Evolutionary conservation across 2,888 invertebrate species (phyloP).

Genomic region (Catocala sponsa): DNA sequence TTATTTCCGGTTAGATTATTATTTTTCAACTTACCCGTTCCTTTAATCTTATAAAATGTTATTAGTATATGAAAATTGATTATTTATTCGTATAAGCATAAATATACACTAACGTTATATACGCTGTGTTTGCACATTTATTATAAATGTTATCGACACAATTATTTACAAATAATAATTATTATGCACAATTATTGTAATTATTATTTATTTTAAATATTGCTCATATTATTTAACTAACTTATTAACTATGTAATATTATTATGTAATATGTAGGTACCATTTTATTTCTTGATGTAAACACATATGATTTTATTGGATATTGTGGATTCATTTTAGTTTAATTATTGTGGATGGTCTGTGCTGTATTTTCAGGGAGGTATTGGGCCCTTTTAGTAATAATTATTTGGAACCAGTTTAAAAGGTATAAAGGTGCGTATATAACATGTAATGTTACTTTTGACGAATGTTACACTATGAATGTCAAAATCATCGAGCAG

Average conservation of each 20-base stretch:
- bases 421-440: too few relatives aligned
- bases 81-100: too few relatives aligned
- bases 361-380: not conserved
- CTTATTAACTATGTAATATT: not conserved
- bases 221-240: constrained; percentile 32
- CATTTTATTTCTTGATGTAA: not conserved
- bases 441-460: too few relatives aligned
- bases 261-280: too few relatives aligned
- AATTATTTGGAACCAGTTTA: too few relatives aligned
- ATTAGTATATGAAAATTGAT: too few relatives aligned
- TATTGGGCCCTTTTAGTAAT: not conserved
- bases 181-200: constrained; percentile 37
- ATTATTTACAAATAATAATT: constrained; percentile 28
- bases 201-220: constrained; percentile 19
- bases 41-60: too few relatives aligned
- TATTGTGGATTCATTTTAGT: constrained; percentile 1
- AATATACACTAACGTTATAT: not conserved
- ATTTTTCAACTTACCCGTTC: too few relatives aligned
- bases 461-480: too few relatives aligned
- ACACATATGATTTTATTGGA: constrained; percentile 9
- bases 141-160: constrained; percentile 24
- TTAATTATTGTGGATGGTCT: not conserved
- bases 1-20: too few relatives aligned
- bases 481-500: too few relatives aligned
- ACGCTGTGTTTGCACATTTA: constrained; percentile 32